A percentile compares a stretch with the other conserved stretches of the same genome.
Evolutionary conservation across 2,888 invertebrate genomes (phyloP).

Genomic region (Leptinotarsa peninsularis): DNA sequence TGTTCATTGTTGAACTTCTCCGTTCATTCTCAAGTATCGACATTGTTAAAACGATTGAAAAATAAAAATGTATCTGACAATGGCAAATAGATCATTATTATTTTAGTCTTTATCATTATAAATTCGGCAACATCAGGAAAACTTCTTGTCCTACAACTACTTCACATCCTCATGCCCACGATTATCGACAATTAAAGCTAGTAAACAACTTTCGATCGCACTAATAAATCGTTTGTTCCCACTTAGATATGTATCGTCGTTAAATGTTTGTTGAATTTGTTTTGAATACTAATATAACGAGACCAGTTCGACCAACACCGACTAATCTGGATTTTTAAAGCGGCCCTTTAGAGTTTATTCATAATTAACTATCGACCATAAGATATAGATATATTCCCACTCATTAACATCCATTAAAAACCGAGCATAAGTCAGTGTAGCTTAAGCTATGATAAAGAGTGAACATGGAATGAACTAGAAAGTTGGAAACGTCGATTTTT

Average conservation of each 20-base stretch:
- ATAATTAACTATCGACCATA: conserved; percentile 12
- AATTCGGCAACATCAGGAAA: background rate
- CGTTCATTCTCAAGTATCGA: too few species aligned
- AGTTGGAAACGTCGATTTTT: background rate
- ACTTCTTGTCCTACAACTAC: conserved; percentile 1
- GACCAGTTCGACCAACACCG: conserved; percentile 28
- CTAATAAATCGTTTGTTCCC: conserved; percentile 18
- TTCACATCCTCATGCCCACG: background rate
- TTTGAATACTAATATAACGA: conserved; percentile 33
- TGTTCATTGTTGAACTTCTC: too few species aligned
- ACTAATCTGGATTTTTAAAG: conserved; percentile 32
- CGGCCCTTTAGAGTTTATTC: conserved; percentile 29
- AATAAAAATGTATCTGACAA: too few species aligned
- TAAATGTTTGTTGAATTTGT: conserved; percentile 28
- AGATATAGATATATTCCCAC: conserved; percentile 16
- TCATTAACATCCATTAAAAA: conserved; percentile 17
- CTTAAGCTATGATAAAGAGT: background rate
- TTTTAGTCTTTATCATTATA: background rate
- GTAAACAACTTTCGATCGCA: conserved; percentile 17
- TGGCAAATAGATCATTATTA: too few species aligned
- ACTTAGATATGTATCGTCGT: conserved; percentile 20
- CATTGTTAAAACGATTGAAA: too few species aligned
- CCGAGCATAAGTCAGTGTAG: background rate
- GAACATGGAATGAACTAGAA: background rate
- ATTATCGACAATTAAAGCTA: conserved; percentile 17